These are phyloP conservation scores for Lindbergichthys nudifrons DNA, from an alignment of 2,797 vertebrate species.

Conservation along the genomic window DNA sequence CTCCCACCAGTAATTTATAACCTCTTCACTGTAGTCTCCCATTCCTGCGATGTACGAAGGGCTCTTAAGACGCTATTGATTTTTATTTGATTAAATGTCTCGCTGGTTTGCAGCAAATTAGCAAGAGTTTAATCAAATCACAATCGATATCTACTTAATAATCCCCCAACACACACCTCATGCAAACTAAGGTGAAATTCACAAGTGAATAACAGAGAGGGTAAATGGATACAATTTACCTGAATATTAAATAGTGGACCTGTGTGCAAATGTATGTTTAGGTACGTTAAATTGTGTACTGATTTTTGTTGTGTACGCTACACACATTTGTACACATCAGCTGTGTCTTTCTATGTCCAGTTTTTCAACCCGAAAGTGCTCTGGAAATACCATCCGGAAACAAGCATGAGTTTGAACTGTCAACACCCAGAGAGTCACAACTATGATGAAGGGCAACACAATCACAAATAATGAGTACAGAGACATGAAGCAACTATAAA, in stretches of 20 bases:
- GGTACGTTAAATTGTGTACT: background rate
- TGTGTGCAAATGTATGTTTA: conserved; percentile 8
- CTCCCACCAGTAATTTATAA: conserved; percentile 84
- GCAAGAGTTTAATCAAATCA: conserved; percentile 89
- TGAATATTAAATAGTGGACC: conserved; percentile 29
- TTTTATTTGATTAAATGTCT: conserved; percentile 90
- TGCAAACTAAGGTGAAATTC: conserved; percentile 69
- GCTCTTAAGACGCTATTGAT: conserved; percentile 87
- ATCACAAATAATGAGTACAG: too few relatives aligned
- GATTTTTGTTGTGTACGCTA: background rate
- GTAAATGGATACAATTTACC: conserved; percentile 29
- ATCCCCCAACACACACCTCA: conserved; percentile 74
- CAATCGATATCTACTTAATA: conserved; percentile 89
- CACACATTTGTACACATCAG: background rate
- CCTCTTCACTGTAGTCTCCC: conserved; percentile 79
- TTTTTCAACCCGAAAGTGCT: background rate
- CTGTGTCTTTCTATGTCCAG: background rate
- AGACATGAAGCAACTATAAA: too few relatives aligned
- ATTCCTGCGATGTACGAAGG: conserved; percentile 81
- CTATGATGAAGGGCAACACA: too few relatives aligned
- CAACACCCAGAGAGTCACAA: background rate
- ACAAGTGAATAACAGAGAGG: conserved; percentile 59
- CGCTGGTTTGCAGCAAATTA: conserved; percentile 88
- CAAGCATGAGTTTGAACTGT: background rate
- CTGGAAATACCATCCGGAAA: background rate